These are phyloP conservation scores for Microcebus griseorufus DNA, from an alignment of 2,113 vertebrate genomes.

Conservation along the genomic window DNA sequence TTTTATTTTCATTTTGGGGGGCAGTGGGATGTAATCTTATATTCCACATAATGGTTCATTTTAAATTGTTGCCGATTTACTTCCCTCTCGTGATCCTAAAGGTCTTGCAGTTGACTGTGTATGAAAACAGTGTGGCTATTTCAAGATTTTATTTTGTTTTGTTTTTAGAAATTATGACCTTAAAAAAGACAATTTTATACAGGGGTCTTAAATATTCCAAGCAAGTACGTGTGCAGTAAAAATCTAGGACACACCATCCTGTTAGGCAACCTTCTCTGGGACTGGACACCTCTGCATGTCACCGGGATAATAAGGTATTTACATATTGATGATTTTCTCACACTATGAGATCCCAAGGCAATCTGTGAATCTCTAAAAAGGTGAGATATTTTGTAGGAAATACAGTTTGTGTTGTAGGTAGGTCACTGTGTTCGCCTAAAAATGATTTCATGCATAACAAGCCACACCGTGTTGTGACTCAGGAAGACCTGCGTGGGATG, in stretches of 20 bases:
- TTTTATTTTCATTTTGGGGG: background rate
- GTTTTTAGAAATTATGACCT: background rate
- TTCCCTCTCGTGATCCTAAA: background rate
- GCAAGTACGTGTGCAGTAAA: accelerated
- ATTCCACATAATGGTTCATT: background rate
- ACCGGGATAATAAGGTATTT: background rate
- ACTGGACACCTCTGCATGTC: accelerated
- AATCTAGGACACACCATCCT: accelerated
- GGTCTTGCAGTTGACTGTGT: background rate
- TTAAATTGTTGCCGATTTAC: background rate
- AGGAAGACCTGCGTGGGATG: background rate
- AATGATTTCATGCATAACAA: background rate
- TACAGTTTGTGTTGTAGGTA: background rate
- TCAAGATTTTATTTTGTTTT: background rate
- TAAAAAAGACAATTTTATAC: background rate
- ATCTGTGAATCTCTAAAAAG: background rate
- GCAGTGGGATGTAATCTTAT: background rate
- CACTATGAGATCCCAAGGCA: accelerated
- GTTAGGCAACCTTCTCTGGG: background rate
- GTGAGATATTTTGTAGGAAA: background rate
- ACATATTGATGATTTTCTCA: background rate
- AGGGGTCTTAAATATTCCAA: background rate
- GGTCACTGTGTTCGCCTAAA: background rate
- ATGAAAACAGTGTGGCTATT: background rate
- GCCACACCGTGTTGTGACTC: background rate